Evolutionary conservation across 2,113 vertebrate genomes (phyloP).

Genomic region (Macrotis lagotis): DNA sequence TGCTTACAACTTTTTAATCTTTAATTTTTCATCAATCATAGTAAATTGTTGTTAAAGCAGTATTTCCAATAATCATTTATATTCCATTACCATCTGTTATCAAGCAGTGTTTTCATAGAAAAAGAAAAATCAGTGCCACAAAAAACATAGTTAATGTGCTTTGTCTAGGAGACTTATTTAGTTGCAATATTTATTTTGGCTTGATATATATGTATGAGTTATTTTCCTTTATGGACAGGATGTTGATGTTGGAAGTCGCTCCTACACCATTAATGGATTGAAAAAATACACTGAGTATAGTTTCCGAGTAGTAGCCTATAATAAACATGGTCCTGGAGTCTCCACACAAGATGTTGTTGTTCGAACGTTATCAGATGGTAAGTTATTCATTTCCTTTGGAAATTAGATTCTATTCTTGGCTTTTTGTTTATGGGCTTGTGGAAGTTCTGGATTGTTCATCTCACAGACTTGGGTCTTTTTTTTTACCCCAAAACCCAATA

Average conservation of each 20-base stretch:
- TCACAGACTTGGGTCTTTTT: too few relatives aligned
- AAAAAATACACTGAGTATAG: conserved; percentile 96
- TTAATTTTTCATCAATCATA: conserved; percentile 44
- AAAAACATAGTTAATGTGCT: conserved; percentile 1
- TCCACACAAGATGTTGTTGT: conserved; percentile 93
- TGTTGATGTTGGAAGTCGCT: conserved; percentile 88
- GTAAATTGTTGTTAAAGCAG: neutral
- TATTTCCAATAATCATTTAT: conserved; percentile 33
- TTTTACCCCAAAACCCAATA: too few relatives aligned
- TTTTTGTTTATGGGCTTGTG: neutral
- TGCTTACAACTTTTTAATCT: conserved; percentile 36
- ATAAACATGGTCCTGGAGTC: conserved; percentile 96
- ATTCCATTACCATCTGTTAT: conserved; percentile 36
- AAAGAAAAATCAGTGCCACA: conserved; percentile 2
- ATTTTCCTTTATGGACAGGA: conserved; percentile 85
- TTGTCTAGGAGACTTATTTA: conserved; percentile 25
- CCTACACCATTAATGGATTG: conserved; percentile 89
- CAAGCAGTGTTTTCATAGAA: conserved; percentile 41
- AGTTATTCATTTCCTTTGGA: conserved; percentile 59
- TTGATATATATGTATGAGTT: neutral
- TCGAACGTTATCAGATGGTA: conserved; percentile 94
- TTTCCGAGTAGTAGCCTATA: conserved; percentile 96
- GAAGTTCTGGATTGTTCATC: neutral
- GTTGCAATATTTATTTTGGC: conserved; percentile 19
- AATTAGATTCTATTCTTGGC: neutral